Conservation (phyloP, 2,113 vertebrate genomes). For the Poicephalus meyeri region DNA sequence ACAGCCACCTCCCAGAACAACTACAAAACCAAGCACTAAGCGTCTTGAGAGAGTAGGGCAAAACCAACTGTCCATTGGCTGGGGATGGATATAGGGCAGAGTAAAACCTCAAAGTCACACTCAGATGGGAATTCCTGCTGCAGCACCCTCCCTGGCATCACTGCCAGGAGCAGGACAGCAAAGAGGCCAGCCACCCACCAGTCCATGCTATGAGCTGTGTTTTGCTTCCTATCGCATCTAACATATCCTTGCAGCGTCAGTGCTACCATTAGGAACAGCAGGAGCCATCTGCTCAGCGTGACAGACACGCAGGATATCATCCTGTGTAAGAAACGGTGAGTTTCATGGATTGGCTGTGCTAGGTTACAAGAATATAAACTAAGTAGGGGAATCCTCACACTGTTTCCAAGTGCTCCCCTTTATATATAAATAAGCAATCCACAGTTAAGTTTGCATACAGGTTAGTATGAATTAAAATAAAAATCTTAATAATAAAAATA, state of each 20-base stretch:
- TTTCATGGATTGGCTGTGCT: neutral
- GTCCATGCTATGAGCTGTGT: neutral
- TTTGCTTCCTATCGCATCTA: neutral
- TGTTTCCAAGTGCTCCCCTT: conserved; percentile 42
- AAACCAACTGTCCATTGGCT: neutral
- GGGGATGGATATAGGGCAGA: neutral
- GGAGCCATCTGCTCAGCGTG: neutral
- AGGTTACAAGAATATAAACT: neutral
- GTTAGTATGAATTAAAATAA: conserved; percentile 54
- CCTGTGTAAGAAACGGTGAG: neutral
- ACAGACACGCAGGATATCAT: neutral
- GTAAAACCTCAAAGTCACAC: neutral
- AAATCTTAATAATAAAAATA: conserved; percentile 64
- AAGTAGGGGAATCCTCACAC: conserved; percentile 31
- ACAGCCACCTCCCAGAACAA: neutral
- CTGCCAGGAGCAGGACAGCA: neutral
- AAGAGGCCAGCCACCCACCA: rapidly evolving
- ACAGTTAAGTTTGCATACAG: conserved; percentile 48
- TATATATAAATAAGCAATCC: conserved; percentile 39
- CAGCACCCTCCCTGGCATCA: neutral
- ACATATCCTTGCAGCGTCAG: neutral
- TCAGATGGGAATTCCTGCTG: neutral
- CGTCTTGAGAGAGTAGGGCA: neutral
- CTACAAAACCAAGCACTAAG: neutral
- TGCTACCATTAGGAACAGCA: neutral